Base-by-base conservation (phyloP, 2,113 vertebrate genomes). In the Paramormyrops kingsleyae region DNA sequence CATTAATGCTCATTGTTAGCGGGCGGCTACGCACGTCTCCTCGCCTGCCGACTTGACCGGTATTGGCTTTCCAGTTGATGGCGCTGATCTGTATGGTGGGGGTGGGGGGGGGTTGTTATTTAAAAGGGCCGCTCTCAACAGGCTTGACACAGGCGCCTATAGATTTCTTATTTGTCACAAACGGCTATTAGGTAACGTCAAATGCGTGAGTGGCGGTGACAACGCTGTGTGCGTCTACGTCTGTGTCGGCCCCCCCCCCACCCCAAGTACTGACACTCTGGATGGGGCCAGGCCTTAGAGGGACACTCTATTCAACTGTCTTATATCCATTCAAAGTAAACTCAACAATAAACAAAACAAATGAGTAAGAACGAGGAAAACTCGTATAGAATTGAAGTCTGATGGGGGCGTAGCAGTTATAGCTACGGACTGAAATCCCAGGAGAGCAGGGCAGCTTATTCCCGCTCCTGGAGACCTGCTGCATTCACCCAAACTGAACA, bases 41-140 rank as follows among this genome's bases (percentile, higher is more conserved):
- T 86, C 89, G 62, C 86, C 88, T 46, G 47, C 89, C 84, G 46
- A 17, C 12, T 90, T 92, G 92, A 94, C 91, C 85, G 59, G 92
- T 94, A 94, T 94, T 94, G 93, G 93, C 92, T 94, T 95, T 95
- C 94, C 92, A 95, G 94, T 95, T 94, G 94, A 94, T 94, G 94
- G 47, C 87, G 21, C 92, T 93, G 92, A 94, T 94, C 94, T 91
- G 94, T 92, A 92, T 88, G 74, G 93, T 31, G n/a, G 62, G 24
- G 53, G 53, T 5, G 3, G 50, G 52, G 52, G 90, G 66, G 59
- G 83, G 90, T 87, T 90, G 91, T 94, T 95, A 94, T 95, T 94
- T 90, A 93, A 92, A 94, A 91, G 77, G 88, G 53, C 89, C 17
- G 39, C 39, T 6, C 44, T 47, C 21, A 3, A 83, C 80, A 83